phyloP scores from a whole-genome alignment of 2,888 invertebrate species.

The Lathronympha strigana region DNA sequence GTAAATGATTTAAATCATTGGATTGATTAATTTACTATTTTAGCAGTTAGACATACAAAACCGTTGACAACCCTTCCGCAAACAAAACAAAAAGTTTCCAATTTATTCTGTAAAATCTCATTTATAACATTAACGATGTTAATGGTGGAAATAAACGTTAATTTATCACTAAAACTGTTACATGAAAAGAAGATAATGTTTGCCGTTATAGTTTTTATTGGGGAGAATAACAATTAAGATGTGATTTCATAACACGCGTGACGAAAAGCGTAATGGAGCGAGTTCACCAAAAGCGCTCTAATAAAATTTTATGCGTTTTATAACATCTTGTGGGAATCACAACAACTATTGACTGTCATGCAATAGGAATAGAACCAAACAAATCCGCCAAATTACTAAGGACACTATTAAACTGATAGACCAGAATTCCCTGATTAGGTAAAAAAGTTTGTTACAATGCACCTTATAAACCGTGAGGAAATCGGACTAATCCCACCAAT shows the following conservation, averaged over 20 bases:
- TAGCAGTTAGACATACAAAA: no score
- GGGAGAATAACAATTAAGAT: constrained; percentile 33
- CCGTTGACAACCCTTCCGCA: no score
- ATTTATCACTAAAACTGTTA: constrained; percentile 31
- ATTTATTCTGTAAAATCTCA: constrained; percentile 14
- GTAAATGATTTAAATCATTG: no score
- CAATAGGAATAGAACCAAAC: background rate
- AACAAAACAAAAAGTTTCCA: constrained; percentile 4
- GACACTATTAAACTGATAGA: no score
- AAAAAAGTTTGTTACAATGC: no score
- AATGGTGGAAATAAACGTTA: constrained; percentile 28
- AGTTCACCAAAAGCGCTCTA: constrained; percentile 32
- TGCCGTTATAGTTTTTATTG: constrained; percentile 24
- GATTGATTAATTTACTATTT: no score
- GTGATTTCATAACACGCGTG: constrained; percentile 39
- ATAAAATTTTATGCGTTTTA: constrained; percentile 33
- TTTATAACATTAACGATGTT: constrained; percentile 31
- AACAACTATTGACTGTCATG: constrained; percentile 23
- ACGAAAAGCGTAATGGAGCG: constrained; percentile 38
- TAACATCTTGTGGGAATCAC: constrained; percentile 27
- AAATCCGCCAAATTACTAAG: background rate
- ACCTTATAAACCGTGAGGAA: no score
- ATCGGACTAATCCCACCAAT: no score
- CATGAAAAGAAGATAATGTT: constrained; percentile 12
- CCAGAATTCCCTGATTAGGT: no score